These are phyloP conservation scores for Chaetops frenatus DNA, from an alignment of 2,113 vertebrate genomes.

Conservation along the genomic window DNA sequence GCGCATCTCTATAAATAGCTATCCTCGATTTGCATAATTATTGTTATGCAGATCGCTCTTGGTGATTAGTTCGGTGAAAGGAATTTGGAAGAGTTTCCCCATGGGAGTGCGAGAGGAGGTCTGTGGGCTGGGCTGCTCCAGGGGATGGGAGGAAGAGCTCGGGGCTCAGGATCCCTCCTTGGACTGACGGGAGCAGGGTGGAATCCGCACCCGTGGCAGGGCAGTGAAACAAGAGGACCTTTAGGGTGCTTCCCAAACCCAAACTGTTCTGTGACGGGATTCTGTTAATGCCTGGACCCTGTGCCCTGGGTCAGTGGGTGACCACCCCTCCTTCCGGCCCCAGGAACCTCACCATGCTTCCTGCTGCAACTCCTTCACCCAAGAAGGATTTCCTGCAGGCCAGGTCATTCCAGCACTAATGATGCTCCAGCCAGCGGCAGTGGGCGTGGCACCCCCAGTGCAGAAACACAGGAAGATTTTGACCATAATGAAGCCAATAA, in stretches of 20 bases:
- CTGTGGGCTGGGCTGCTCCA: neutral
- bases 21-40: neutral
- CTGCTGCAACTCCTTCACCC: fast-evolving
- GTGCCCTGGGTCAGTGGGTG: fast-evolving
- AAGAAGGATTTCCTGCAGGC: neutral
- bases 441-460: neutral
- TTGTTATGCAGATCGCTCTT: fast-evolving
- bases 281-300: neutral
- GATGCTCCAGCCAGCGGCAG: neutral
- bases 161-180: neutral
- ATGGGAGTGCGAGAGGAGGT: neutral
- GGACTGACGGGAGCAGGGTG: neutral
- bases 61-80: neutral
- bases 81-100: neutral
- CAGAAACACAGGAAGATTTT: neutral
- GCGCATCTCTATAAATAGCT: neutral
- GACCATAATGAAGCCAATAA: neutral
- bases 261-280: fast-evolving
- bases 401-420: neutral
- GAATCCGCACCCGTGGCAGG: neutral
- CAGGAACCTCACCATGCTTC: fast-evolving
- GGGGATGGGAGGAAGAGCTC: neutral
- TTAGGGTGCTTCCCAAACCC: neutral
- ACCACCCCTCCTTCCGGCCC: neutral
- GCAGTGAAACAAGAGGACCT: neutral